Percentiles rank a stretch among this genome's conserved stretches.
Evolutionary conservation across 1,140 invertebrate species (phyloP).

Genomic region (Arctopsyche grandis): DNA sequence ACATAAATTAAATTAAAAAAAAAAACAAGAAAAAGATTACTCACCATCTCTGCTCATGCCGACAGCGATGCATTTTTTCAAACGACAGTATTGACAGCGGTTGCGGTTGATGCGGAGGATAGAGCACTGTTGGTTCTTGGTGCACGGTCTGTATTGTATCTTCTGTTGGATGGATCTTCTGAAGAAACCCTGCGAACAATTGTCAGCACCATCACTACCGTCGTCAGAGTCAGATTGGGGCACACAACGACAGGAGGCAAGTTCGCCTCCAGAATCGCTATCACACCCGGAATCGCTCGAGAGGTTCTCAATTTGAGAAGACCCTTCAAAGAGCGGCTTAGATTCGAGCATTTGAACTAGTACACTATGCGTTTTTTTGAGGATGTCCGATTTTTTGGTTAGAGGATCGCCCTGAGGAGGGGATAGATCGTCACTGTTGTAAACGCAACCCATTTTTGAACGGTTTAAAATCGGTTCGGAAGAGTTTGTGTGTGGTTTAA

Average conservation of each 20-base stretch:
- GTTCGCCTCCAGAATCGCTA: slow-evolving; percentile 67
- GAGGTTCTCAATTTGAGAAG: slow-evolving; percentile 36
- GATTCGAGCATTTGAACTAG: slow-evolving; percentile 68
- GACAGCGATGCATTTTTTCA: slow-evolving; percentile 98
- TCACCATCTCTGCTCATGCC: slow-evolving; percentile 98
- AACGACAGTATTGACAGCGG: slow-evolving; percentile 95
- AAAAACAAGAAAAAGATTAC: background rate
- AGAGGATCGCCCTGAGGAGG: slow-evolving; percentile 57
- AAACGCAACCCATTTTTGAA: slow-evolving; percentile 62
- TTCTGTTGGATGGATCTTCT: slow-evolving; percentile 95
- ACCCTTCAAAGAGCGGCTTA: slow-evolving; percentile 59
- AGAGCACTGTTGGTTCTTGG: slow-evolving; percentile 97
- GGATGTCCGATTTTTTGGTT: slow-evolving; percentile 49
- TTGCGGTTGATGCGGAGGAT: slow-evolving; percentile 97
- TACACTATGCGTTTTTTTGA: slow-evolving; percentile 61
- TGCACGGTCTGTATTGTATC: slow-evolving; percentile 97
- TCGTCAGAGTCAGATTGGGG: slow-evolving; percentile 71
- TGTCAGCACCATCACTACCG: slow-evolving; percentile 67
- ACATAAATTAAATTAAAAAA: background rate
- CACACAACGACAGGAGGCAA: slow-evolving; percentile 56
- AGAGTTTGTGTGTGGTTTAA: too few relatives aligned
- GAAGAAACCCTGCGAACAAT: slow-evolving; percentile 83
- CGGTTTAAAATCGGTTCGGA: background rate
- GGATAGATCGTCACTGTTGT: slow-evolving; percentile 57
- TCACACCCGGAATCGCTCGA: slow-evolving; percentile 70